A percentile compares a stretch with the other conserved stretches of the same genome.
These are phyloP conservation scores for Parambassis ranga DNA, from an alignment of 2,797 vertebrate genomes.

Conservation along the genomic window DNA sequence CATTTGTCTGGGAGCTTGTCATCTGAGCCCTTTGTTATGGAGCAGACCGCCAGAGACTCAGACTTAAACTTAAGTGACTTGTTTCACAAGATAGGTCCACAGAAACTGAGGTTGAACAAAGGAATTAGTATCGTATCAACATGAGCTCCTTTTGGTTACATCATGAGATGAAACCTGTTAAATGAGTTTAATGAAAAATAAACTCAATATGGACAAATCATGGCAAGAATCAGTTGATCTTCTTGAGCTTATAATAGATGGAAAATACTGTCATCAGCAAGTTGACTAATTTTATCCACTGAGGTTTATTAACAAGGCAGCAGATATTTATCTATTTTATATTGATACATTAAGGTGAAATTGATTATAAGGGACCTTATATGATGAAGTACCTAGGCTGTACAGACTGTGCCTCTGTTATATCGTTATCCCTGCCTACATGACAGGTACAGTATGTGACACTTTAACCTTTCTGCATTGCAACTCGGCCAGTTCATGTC, in stretches of 20 bases:
- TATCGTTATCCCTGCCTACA: not conserved
- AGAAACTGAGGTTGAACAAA: not conserved
- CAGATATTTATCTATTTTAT: conserved; percentile 25
- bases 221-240: conserved; percentile 1
- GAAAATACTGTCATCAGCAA: conserved; percentile 30
- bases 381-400: not conserved
- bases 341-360: not conserved
- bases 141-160: not conserved
- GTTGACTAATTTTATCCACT: conserved; percentile 42
- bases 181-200: not conserved
- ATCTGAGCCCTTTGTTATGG: not conserved
- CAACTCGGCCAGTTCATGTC: conserved; percentile 8
- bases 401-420: not conserved
- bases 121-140: not conserved
- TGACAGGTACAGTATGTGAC: not conserved
- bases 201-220: not conserved
- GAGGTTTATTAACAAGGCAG: conserved; percentile 21
- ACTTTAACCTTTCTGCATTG: conserved; percentile 18
- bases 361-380: not conserved
- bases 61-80: not conserved
- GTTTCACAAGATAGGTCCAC: not conserved
- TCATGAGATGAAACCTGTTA: not conserved
- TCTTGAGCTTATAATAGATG: no score
- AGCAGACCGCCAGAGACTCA: no score
- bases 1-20: not conserved